phyloP scores from a whole-genome alignment of 2,888 invertebrate species.

The Xylota segnis region DNA sequence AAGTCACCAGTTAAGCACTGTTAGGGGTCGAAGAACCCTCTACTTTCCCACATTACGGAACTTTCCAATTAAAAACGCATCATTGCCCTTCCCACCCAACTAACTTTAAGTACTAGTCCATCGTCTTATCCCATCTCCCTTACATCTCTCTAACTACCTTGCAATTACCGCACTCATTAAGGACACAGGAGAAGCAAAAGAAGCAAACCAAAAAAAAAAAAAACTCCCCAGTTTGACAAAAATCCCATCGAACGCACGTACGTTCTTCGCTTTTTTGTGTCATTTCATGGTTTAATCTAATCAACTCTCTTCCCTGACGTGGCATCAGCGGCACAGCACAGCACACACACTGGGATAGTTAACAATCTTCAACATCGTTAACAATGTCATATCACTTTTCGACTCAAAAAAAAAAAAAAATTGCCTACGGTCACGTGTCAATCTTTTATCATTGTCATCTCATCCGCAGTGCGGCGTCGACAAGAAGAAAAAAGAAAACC shows the following conservation, averaged over 20 bases:
- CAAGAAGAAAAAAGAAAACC: slow-evolving; percentile 8
- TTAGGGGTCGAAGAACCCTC: background rate
- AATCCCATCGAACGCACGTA: slow-evolving; percentile 61
- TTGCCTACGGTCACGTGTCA: slow-evolving; percentile 72
- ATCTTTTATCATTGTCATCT: slow-evolving; percentile 64
- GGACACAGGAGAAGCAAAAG: too few relatives aligned
- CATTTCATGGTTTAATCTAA: slow-evolving; percentile 75
- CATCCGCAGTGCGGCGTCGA: slow-evolving; percentile 4
- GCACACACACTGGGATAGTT: slow-evolving; percentile 51
- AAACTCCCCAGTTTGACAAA: slow-evolving; percentile 16
- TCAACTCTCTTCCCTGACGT: slow-evolving; percentile 43
- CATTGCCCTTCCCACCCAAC: slow-evolving; percentile 34
- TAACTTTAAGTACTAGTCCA: background rate
- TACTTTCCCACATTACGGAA: slow-evolving; percentile 31
- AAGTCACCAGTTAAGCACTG: background rate
- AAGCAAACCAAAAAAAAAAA: too few relatives aligned
- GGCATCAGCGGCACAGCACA: background rate
- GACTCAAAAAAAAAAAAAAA: slow-evolving; percentile 34
- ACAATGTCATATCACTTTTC: slow-evolving; percentile 74
- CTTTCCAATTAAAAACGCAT: slow-evolving; percentile 66
- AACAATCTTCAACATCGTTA: slow-evolving; percentile 72
- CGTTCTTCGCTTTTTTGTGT: slow-evolving; percentile 57
- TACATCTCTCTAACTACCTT: slow-evolving; percentile 48
- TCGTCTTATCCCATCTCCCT: slow-evolving; percentile 2
- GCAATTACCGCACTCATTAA: slow-evolving; percentile 70